Base-by-base conservation (phyloP, 2,113 vertebrate genomes). In the Pipra filicauda region DNA sequence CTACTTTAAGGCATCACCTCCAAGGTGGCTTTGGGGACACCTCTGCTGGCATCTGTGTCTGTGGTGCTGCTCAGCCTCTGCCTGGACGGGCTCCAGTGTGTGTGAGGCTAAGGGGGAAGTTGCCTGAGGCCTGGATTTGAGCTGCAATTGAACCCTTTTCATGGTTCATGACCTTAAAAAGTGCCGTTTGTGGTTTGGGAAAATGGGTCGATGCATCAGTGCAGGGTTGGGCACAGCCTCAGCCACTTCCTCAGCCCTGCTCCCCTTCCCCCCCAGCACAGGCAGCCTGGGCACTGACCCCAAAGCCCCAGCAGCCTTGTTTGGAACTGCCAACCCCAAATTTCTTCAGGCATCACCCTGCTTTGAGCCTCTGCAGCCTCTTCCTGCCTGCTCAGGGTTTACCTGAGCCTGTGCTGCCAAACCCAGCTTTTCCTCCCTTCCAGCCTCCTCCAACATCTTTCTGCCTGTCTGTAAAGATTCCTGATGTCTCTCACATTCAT, bases 401-500 rank as follows among this genome's bases (percentile, higher is more conserved):
- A 79, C 81, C 90, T 93, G 88, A n/a, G 28, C 43, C 22, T 69
- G 24, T 54, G 81, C 16, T 74, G 33, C 59, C 76, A 73, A 54
- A 35, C 49, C 12, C 90, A 89, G 67, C 77, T 91, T 65, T 43
- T 91, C 83, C 70, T 84, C 77, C 65, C 54, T 87, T 67, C 51
- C 27, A 62, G 27, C 49, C 66, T 91, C 70, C 91, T 86, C 35
- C 28, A 54, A 26, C 62, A 55, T 74, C 75, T 48, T 80, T 39
- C 85, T 61, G 75, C 88, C 93, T 96, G 94, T 93, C 95, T 91
- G 71, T 83, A 58, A 85, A 82, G 57, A 55, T 37, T 61, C 91
- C 95, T 44, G 26, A 17, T 69, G 71, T 55, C 96, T 97, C 84
- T 95, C 94, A 92, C 91, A 76, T 88, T 96, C 94, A 96, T 97